These are phyloP conservation scores for Paguma larvata DNA, from an alignment of 2,797 vertebrate genomes.

Conservation along the genomic window DNA sequence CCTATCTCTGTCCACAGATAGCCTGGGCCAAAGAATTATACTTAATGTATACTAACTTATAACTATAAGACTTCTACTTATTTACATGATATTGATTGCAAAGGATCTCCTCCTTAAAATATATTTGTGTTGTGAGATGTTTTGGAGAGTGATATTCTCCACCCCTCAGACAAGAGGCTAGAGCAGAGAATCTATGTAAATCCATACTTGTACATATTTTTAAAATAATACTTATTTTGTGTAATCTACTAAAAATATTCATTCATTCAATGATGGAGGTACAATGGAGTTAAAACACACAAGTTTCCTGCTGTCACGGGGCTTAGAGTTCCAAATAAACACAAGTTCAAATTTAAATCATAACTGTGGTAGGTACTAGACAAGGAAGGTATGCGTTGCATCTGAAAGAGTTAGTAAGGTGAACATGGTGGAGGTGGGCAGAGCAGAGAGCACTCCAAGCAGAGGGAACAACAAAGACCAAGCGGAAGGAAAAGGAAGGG, in stretches of 20 bases:
- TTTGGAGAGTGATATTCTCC: not conserved
- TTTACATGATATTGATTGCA: not conserved
- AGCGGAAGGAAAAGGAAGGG: not conserved
- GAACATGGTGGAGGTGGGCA: not conserved
- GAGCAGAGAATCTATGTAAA: constrained; percentile 10
- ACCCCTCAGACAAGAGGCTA: not conserved
- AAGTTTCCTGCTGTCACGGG: not conserved
- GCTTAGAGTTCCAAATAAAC: not conserved
- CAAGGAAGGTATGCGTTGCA: not conserved
- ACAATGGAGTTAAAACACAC: not conserved
- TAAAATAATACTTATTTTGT: not conserved
- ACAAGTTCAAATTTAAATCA: not conserved
- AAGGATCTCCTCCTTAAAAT: not conserved
- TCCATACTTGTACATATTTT: not conserved
- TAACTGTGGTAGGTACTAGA: not conserved
- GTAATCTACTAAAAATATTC: not conserved
- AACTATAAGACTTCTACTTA: not conserved
- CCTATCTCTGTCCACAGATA: not conserved
- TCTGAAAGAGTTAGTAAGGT: not conserved
- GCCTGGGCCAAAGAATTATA: not conserved
- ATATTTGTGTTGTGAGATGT: not conserved
- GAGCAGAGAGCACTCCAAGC: not conserved
- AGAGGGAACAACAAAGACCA: not conserved
- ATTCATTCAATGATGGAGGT: not conserved
- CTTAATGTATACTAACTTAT: not conserved